phyloP scores from a whole-genome alignment of 2,113 vertebrate genomes.

The Amphiprion ocellaris region DNA sequence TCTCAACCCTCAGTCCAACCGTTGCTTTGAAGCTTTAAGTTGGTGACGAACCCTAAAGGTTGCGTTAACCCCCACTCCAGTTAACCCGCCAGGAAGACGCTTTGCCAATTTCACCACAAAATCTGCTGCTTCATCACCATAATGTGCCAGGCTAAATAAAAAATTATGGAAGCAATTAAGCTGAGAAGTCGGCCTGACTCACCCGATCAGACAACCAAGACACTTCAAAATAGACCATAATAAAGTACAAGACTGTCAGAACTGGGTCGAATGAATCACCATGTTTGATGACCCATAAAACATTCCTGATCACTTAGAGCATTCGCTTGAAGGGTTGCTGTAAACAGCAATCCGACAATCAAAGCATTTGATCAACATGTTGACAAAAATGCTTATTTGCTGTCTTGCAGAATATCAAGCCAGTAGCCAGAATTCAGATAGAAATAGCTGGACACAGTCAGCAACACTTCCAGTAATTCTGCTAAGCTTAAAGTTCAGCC shows the following conservation, averaged over 20 bases:
- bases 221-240: slow-evolving; percentile 38
- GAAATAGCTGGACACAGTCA: slow-evolving; percentile 4
- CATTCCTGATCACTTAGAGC: slow-evolving; percentile 44
- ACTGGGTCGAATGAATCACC: slow-evolving; percentile 56
- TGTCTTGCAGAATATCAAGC: slow-evolving; percentile 3
- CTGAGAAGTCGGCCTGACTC: slow-evolving; percentile 58
- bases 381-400: slow-evolving; percentile 9
- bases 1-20: slow-evolving; percentile 40
- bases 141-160: slow-evolving; percentile 34
- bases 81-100: slow-evolving; percentile 30
- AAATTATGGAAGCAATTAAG: slow-evolving; percentile 75
- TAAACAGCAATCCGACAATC: slow-evolving; percentile 17
- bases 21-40: slow-evolving; percentile 76
- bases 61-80: slow-evolving; percentile 34
- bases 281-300: slow-evolving; percentile 42
- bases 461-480: background rate
- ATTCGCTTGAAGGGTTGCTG: slow-evolving; percentile 3
- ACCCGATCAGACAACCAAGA: slow-evolving; percentile 52
- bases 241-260: slow-evolving; percentile 17
- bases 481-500: background rate
- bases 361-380: background rate
- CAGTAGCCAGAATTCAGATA: slow-evolving; percentile 5
- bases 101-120: slow-evolving; percentile 71
- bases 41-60: slow-evolving; percentile 52
- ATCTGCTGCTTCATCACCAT: slow-evolving; percentile 71